phyloP scores from a whole-genome alignment of 1,140 invertebrate genomes.

The Muscidifurax raptorellus region DNA sequence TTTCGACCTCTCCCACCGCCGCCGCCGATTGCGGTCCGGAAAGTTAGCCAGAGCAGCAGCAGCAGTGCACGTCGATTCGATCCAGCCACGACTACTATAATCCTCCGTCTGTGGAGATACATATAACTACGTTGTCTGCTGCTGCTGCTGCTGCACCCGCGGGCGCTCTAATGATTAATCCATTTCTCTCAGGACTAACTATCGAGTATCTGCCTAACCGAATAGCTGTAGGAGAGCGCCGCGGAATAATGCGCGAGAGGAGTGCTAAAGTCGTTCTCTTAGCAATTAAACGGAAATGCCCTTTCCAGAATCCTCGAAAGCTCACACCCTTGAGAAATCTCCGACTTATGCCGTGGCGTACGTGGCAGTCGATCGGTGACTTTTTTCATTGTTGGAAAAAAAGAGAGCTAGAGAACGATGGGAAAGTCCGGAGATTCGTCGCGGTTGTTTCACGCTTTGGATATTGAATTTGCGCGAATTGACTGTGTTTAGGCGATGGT shows the following conservation, averaged over 20 bases:
- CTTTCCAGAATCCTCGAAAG: background rate
- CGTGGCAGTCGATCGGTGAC: no score
- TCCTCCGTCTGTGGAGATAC: conserved; percentile 51
- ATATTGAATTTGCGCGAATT: background rate
- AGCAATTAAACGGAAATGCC: conserved; percentile 27
- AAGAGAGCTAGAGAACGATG: background rate
- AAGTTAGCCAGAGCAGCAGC: conserved; percentile 57
- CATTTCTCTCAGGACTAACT: conserved; percentile 43
- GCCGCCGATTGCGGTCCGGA: conserved; percentile 58
- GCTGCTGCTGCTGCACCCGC: background rate
- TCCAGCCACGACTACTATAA: conserved; percentile 54
- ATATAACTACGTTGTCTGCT: conserved; percentile 42
- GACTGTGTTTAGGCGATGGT: background rate
- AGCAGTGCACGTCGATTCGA: conserved; percentile 54
- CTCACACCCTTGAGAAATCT: conserved; percentile 22
- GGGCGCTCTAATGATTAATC: conserved; percentile 50
- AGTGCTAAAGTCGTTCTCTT: conserved; percentile 23
- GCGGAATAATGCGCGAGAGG: background rate
- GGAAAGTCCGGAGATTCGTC: background rate
- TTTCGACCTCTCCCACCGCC: conserved; percentile 48
- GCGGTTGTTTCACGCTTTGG: background rate
- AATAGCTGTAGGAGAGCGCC: conserved; percentile 24
- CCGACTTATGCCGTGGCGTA: background rate
- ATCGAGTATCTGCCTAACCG: conserved; percentile 49
- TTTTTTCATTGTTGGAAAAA: no score